Evolutionary conservation across 2,797 vertebrate genomes (phyloP).

Genomic region (Pangasius mekongensis): DNA sequence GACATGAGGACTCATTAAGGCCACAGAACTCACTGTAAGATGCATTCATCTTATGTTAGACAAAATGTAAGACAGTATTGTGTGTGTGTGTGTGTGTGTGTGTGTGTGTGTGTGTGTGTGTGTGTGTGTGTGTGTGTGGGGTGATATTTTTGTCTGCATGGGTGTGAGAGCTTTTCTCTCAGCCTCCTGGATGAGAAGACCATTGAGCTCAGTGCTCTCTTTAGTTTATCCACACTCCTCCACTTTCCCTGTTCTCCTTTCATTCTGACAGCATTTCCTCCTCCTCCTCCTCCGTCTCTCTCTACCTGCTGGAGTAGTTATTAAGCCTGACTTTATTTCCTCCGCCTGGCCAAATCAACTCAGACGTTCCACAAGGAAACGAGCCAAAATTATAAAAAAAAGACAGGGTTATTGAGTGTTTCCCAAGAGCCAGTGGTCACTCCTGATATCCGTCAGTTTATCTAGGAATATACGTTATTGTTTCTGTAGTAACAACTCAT

Average conservation of each 20-base stretch:
- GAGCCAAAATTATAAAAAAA: background rate
- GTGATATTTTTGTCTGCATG: background rate
- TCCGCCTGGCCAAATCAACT: background rate
- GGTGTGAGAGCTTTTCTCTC: conserved; percentile 9
- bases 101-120: conserved; percentile 24
- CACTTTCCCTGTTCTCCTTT: background rate
- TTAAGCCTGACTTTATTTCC: conserved; percentile 6
- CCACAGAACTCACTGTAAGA: background rate
- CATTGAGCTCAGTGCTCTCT: conserved; percentile 4
- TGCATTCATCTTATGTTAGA: background rate
- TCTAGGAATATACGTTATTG: background rate
- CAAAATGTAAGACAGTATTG: background rate
- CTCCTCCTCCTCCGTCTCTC: background rate
- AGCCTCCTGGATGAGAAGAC: conserved; percentile 19
- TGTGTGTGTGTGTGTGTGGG: background rate
- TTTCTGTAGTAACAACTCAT: background rate
- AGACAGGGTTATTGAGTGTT: background rate
- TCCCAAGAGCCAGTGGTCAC: background rate
- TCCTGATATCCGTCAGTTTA: background rate
- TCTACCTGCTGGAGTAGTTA: conserved; percentile 2
- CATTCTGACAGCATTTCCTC: background rate
- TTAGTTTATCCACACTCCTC: background rate
- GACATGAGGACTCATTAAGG: background rate
- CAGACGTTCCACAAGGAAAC: background rate
- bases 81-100: conserved; percentile 25